A percentile compares a stretch with the other conserved stretches of the same genome.
Conservation (phyloP, 2,888 invertebrate genomes). For the Lepidocyrtinus sp. region DNA sequence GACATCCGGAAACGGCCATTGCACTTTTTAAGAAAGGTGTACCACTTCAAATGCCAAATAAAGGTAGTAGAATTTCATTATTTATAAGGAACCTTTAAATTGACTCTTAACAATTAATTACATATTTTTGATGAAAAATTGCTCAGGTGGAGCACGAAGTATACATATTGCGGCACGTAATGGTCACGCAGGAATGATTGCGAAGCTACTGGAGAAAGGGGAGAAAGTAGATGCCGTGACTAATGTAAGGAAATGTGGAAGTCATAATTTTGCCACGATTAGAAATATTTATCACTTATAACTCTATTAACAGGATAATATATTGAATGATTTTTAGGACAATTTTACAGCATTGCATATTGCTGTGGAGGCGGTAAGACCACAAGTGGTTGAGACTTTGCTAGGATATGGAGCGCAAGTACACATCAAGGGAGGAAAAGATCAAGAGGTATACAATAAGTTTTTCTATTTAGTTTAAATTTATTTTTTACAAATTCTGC, state of each 20-base stretch:
- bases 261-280: too few species aligned
- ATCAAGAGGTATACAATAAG: too few species aligned
- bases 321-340: conserved; percentile 86
- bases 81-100: too few species aligned
- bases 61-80: too few species aligned
- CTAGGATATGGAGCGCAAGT: conserved; percentile 98
- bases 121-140: too few species aligned
- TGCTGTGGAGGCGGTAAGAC: conserved; percentile 95
- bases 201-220: conserved; percentile 94
- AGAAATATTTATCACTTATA: too few species aligned
- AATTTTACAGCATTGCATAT: conserved; percentile 96
- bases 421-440: conserved; percentile 92
- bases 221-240: conserved; percentile 97
- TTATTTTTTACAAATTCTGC: too few species aligned
- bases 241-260: conserved; percentile 86
- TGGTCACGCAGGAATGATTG: conserved; percentile 97
- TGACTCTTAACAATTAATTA: too few species aligned
- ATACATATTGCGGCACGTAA: conserved; percentile 98
- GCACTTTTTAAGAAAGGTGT: conserved; percentile 99
- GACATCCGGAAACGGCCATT: conserved; percentile 98
- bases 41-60: conserved; percentile 99
- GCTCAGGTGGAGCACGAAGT: conserved; percentile 95
- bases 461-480: too few species aligned
- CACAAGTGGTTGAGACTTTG: conserved; percentile 94
- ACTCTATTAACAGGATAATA: not conserved